Evolutionary conservation across 2,888 invertebrate species (phyloP).

Genomic region (Metacarcinus magister): DNA sequence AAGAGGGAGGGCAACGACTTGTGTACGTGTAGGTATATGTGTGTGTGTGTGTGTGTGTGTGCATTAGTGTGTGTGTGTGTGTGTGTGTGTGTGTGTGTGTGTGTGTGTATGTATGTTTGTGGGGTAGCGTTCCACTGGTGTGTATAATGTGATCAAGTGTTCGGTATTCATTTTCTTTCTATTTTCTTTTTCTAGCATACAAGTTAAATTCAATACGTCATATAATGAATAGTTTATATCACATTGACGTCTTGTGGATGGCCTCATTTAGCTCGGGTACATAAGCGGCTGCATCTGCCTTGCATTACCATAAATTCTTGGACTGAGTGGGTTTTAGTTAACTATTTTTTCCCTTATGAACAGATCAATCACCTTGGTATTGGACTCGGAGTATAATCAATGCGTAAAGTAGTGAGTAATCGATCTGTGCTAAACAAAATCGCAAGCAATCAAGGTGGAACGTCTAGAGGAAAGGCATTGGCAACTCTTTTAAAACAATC

Average conservation of each 20-base stretch:
- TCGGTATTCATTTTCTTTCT: background rate
- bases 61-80: constrained; percentile 21
- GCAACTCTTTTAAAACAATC: background rate
- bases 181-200: constrained; percentile 17
- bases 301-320: constrained; percentile 42
- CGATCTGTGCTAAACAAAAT: constrained; percentile 44
- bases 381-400: constrained; percentile 23
- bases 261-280: constrained; percentile 13
- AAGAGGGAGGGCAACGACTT: constrained; percentile 11
- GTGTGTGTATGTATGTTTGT: background rate
- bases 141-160: background rate
- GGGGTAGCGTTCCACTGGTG: background rate
- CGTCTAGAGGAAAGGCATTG: background rate
- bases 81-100: constrained; percentile 3
- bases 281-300: constrained; percentile 42
- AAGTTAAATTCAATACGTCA: background rate
- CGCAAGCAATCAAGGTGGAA: constrained; percentile 28
- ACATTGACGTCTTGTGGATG: constrained; percentile 17
- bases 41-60: constrained; percentile 28
- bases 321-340: constrained; percentile 42
- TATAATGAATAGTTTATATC: constrained; percentile 44
- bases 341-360: background rate
- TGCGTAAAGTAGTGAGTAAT: constrained; percentile 43
- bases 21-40: background rate
- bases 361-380: constrained; percentile 26